Base-by-base conservation (phyloP, 2,888 invertebrate genomes). In the Parnassius orleans region DNA sequence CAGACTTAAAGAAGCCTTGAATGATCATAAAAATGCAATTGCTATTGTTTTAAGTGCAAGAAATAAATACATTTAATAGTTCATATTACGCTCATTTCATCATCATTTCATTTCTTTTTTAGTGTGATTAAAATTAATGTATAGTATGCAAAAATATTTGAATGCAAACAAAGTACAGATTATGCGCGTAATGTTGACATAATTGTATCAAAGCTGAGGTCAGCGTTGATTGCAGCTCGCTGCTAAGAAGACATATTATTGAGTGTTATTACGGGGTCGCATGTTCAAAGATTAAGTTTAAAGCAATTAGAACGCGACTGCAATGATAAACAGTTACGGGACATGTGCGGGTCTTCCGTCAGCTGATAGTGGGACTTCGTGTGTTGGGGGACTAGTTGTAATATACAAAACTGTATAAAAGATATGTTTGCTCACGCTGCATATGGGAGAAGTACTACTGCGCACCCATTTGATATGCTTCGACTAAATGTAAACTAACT, bases 121-220 rank as follows among this genome's bases (percentile, higher is more conserved):
- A 5, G 3, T 24, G 15, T 47, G 47, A 41, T 52, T 52, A 33
- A n/a, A 52, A 33, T 14, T 53, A 14, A 42, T 10, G 11, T 46
- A 53, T 53, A 11, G 2, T 19, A 24, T 53, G 41, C 11, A 42
- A 42, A 33, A 33, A 41, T 48, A 53, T 54, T 54, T 60, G 48
- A 48, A 60, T 54, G 60, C 54, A 54, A 48, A 58, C 33, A 53
- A 47, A 46, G 46, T 46, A 46, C n/a, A 46, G n/a, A 11, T n/a
- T 12, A 11, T n/a, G 46, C n/a, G 46, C 9, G n/a, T 46, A 46
- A 46, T 46, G 46, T 46, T 46, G 53, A 42, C 44, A 24, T 58
- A 66, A 66, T 62, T 62, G 60, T 66, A 65, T 63, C 57, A 62
- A 50, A 50, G 19, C 63, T 54, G 62, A 63, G 66, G 65, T 66